Percentiles rank a stretch among this genome's conserved stretches.
These are phyloP conservation scores for Drosophila austrosaltans DNA, from an alignment of 2,888 invertebrate species.

Conservation along the genomic window DNA sequence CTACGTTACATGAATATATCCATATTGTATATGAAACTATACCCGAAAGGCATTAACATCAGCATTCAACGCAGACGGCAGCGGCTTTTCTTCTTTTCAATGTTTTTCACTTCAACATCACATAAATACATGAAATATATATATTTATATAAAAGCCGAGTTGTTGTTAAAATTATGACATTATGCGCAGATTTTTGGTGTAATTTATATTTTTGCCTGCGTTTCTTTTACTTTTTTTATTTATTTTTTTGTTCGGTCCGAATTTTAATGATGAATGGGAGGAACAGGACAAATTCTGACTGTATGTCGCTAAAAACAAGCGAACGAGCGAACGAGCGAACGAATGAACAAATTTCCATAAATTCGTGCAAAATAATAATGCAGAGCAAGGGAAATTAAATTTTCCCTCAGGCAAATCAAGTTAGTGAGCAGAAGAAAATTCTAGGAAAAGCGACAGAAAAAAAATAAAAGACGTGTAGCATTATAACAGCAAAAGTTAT, in stretches of 20 bases:
- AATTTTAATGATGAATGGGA: conserved; percentile 68
- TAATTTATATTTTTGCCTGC: conserved; percentile 25
- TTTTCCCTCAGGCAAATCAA: conserved; percentile 30
- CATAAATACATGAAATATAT: conserved; percentile 11
- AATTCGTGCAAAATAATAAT: conserved; percentile 53
- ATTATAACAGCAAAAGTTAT: not conserved
- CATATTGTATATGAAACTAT: conserved; percentile 8
- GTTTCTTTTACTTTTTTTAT: conserved; percentile 21
- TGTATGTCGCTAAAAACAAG: conserved; percentile 10
- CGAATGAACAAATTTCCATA: conserved; percentile 53
- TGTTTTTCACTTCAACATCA: conserved; percentile 58
- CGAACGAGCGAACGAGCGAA: conserved; percentile 30
- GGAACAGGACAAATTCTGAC: conserved; percentile 43
- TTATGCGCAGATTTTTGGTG: conserved; percentile 60
- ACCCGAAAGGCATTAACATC: conserved; percentile 18
- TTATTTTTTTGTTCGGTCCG: conserved; percentile 42
- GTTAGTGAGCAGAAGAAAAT: conserved; percentile 5
- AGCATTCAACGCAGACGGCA: conserved; percentile 1
- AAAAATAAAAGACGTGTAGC: conserved; percentile 4
- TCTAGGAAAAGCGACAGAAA: not conserved
- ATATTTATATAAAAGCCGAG: conserved; percentile 15
- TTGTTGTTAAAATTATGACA: conserved; percentile 50
- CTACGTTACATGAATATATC: conserved; percentile 11
- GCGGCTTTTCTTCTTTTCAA: conserved; percentile 16
- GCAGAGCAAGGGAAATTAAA: conserved; percentile 48